These are phyloP conservation scores for Abrostola tripartita DNA, from an alignment of 2,888 invertebrate species.

Conservation along the genomic window DNA sequence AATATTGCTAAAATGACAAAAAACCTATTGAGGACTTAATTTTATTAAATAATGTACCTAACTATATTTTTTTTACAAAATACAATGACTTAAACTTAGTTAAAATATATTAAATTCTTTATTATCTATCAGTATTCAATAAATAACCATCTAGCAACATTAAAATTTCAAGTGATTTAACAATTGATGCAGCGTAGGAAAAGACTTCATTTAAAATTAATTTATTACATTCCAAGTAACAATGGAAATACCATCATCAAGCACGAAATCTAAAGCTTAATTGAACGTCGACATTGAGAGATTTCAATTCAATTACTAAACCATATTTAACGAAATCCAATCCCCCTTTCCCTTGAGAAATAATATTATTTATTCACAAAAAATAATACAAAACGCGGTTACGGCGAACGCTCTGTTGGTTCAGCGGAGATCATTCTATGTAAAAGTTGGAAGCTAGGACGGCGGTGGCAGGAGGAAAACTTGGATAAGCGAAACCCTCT, in stretches of 20 bases:
- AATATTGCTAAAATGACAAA: constrained; percentile 2
- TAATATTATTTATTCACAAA: constrained; percentile 89
- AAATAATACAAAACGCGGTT: constrained; percentile 87
- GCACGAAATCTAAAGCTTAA: constrained; percentile 85
- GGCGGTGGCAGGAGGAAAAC: constrained; percentile 84
- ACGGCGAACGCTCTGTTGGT: constrained; percentile 85
- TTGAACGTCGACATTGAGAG: constrained; percentile 88
- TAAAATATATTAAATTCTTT: too few relatives aligned
- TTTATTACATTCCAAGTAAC: constrained; percentile 79
- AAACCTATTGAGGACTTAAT: not conserved
- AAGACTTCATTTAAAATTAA: constrained; percentile 68
- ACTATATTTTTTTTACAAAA: too few relatives aligned
- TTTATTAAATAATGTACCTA: not conserved
- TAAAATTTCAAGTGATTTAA: constrained; percentile 33
- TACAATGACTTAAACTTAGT: too few relatives aligned
- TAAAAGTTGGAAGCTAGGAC: constrained; percentile 82
- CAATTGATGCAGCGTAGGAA: constrained; percentile 19
- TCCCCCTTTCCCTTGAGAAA: constrained; percentile 86
- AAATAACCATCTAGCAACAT: too few relatives aligned
- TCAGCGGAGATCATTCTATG: constrained; percentile 87
- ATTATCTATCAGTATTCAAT: too few relatives aligned
- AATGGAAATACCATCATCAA: constrained; percentile 83
- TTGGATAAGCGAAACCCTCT: constrained; percentile 88
- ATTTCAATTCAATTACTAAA: constrained; percentile 89
- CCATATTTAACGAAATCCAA: constrained; percentile 89